phyloP scores from a whole-genome alignment of 1,140 invertebrate genomes.

The Lasioglossum baleicum region DNA sequence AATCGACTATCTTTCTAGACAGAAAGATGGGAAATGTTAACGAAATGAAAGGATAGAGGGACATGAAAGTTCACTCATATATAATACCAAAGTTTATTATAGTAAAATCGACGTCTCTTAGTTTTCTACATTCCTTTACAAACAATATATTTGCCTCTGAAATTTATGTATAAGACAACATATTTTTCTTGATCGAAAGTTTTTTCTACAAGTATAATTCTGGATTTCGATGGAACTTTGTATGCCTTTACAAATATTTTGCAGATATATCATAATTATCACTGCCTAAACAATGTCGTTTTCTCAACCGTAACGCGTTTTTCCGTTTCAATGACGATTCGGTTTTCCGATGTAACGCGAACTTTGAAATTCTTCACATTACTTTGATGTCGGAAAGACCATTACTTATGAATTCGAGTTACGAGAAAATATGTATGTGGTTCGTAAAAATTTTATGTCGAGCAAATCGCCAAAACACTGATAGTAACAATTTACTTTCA shows the following conservation, averaged over 20 bases:
- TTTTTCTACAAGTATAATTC: slow-evolving; percentile 51
- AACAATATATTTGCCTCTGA: slow-evolving; percentile 31
- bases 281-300: slow-evolving; percentile 62
- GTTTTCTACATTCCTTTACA: slow-evolving; percentile 64
- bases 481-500: background rate
- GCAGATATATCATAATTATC: slow-evolving; percentile 56
- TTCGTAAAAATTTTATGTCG: background rate
- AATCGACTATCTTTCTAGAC: slow-evolving; percentile 45
- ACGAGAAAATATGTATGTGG: background rate
- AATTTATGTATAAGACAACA: slow-evolving; percentile 25
- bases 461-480: background rate
- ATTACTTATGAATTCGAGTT: background rate
- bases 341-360: slow-evolving; percentile 22
- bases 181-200: slow-evolving; percentile 57
- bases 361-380: slow-evolving; percentile 23
- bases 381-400: slow-evolving; percentile 3
- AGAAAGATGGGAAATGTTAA: slow-evolving; percentile 41
- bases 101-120: slow-evolving; percentile 67
- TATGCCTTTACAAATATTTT: slow-evolving; percentile 51
- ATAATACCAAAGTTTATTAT: slow-evolving; percentile 80
- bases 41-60: slow-evolving; percentile 51
- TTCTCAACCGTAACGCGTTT: slow-evolving; percentile 31
- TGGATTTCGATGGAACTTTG: slow-evolving; percentile 35
- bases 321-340: slow-evolving; percentile 32
- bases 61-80: slow-evolving; percentile 67